phyloP scores from a whole-genome alignment of 2,113 vertebrate genomes.

The Smithornis capensis region DNA sequence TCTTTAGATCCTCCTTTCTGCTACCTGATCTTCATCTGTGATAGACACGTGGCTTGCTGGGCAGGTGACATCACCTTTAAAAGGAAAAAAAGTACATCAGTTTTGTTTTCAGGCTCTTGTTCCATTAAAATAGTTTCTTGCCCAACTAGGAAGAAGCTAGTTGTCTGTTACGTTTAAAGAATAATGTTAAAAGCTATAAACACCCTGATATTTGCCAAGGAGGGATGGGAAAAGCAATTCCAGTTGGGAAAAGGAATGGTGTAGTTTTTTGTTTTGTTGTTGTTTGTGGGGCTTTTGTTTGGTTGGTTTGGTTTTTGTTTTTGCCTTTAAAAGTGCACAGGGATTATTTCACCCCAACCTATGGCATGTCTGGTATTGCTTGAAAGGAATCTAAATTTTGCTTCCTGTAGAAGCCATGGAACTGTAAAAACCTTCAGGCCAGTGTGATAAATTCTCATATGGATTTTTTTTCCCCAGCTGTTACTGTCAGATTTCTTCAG shows the following conservation, averaged over 20 bases:
- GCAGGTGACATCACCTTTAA: slow-evolving; percentile 69
- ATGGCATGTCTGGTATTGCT: background rate
- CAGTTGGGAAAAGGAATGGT: background rate
- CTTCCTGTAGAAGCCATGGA: background rate
- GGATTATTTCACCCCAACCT: background rate
- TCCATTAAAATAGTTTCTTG: background rate
- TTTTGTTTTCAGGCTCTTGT: background rate
- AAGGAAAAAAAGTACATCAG: background rate
- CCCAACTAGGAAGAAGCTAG: background rate
- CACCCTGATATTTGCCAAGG: background rate
- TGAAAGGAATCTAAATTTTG: background rate
- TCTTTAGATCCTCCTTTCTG: background rate
- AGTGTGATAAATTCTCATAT: background rate
- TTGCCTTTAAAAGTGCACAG: background rate
- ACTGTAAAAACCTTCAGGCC: background rate
- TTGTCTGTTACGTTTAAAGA: background rate
- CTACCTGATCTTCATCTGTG: background rate
- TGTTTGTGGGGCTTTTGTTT: background rate
- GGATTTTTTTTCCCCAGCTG: background rate
- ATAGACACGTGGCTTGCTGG: background rate
- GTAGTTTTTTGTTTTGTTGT: background rate
- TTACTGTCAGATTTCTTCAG: background rate
- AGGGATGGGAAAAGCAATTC: background rate
- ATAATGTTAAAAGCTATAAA: background rate
- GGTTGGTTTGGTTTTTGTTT: background rate